These are phyloP conservation scores for Probaryconus sp. DNA, from an alignment of 1,140 invertebrate genomes.

Conservation along the genomic window DNA sequence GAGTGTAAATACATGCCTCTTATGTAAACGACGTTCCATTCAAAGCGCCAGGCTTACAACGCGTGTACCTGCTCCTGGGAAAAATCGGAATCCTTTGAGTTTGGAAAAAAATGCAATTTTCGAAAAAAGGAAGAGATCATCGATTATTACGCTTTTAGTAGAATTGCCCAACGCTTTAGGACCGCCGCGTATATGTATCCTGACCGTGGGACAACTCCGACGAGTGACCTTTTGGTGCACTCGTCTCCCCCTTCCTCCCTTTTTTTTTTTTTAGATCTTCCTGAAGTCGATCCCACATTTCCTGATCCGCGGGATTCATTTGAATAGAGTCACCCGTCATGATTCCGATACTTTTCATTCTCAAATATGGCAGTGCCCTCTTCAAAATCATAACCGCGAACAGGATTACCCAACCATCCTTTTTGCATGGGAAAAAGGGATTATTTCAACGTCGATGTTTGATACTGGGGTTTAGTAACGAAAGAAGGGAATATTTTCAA, in stretches of 20 bases:
- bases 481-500: no score
- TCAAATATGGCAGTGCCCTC: slow-evolving; percentile 22
- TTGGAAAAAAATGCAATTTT: slow-evolving; percentile 50
- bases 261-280: slow-evolving; percentile 1
- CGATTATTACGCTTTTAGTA: slow-evolving; percentile 35
- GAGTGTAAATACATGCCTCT: slow-evolving; percentile 29
- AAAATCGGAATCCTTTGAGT: slow-evolving; percentile 48
- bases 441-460: no score
- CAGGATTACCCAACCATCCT: slow-evolving; percentile 20
- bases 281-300: slow-evolving; percentile 31
- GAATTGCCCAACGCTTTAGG: no score
- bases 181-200: neutral
- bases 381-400: slow-evolving; percentile 40
- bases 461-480: no score
- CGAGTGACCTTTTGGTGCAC: slow-evolving; percentile 11
- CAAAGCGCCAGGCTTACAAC: no score
- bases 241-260: neutral
- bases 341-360: slow-evolving; percentile 17
- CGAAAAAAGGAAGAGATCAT: slow-evolving; percentile 26
- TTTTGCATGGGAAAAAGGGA: slow-evolving; percentile 8
- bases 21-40: slow-evolving; percentile 58
- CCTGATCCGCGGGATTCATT: slow-evolving; percentile 36
- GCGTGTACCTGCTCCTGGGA: slow-evolving; percentile 52
- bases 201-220: slow-evolving; percentile 52
- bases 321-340: slow-evolving; percentile 33